Conservation (phyloP, 2,797 vertebrate genomes). For the Glyptemys insculpta region DNA sequence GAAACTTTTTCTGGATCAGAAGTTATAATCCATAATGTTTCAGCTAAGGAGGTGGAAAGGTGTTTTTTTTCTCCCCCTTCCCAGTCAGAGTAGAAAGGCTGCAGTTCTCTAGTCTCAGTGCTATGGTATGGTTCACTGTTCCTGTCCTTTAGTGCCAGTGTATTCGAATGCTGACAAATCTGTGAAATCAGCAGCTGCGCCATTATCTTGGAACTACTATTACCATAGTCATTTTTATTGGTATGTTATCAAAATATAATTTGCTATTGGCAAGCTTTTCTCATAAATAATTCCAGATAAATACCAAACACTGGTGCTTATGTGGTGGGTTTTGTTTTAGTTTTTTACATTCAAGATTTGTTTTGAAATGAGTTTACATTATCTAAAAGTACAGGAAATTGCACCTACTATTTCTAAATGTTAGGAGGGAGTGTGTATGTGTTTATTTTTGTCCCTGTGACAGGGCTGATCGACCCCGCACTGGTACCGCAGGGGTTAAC, state of each 20-base stretch:
- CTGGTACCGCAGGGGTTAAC: too few species aligned
- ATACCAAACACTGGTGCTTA: background rate
- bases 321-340: background rate
- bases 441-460: background rate
- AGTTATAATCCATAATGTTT: background rate
- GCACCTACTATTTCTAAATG: background rate
- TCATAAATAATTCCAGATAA: background rate
- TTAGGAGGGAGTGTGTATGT: background rate
- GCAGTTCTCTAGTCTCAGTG: background rate
- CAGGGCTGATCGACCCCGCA: too few species aligned
- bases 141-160: rapidly evolving
- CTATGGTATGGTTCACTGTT: background rate
- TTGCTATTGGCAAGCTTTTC: background rate
- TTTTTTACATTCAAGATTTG: background rate
- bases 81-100: background rate
- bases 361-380: background rate
- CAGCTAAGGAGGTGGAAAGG: background rate
- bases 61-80: background rate
- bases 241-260: background rate
- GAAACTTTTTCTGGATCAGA: background rate
- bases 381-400: background rate
- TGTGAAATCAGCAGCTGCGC: background rate
- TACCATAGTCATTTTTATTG: background rate
- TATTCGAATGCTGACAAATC: background rate
- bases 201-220: background rate